phyloP scores from a whole-genome alignment of 1,140 invertebrate genomes.

The Tetranychus cinnabarinus region DNA sequence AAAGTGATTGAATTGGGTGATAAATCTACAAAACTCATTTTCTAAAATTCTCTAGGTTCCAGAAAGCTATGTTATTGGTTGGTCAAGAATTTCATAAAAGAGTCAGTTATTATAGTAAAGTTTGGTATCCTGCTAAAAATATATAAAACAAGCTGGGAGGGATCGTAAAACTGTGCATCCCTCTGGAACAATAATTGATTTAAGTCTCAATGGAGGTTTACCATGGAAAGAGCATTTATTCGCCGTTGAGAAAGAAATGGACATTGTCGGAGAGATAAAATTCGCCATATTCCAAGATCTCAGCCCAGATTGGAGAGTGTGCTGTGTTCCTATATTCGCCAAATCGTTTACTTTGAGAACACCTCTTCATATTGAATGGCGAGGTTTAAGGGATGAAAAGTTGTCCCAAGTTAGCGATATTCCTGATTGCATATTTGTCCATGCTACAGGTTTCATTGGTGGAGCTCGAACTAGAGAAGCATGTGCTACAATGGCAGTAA shows the following conservation, averaged over 20 bases:
- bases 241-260: constrained; percentile 46
- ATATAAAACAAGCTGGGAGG: constrained; percentile 42
- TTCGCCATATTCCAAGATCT: constrained; percentile 45
- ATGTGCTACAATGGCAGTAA: constrained; percentile 52
- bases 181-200: constrained; percentile 51
- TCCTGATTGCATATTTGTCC: constrained; percentile 55
- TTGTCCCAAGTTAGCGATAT: constrained; percentile 41
- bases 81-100: constrained; percentile 53
- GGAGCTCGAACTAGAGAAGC: constrained; percentile 57
- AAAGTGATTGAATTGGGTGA: too few relatives aligned
- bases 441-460: constrained; percentile 69
- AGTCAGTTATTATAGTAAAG: constrained; percentile 37
- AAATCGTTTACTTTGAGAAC: constrained; percentile 50
- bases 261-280: constrained; percentile 36
- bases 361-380: constrained; percentile 48
- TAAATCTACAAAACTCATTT: too few relatives aligned
- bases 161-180: constrained; percentile 31
- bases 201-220: constrained; percentile 27
- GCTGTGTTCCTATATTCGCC: constrained; percentile 42
- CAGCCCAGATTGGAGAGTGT: constrained; percentile 45
- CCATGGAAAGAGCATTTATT: constrained; percentile 79
- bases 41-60: constrained; percentile 17
- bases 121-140: constrained; percentile 60
- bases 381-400: constrained; percentile 50
- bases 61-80: constrained; percentile 46